Evolutionary conservation across 2,113 vertebrate species (phyloP).

Genomic region (Laticauda colubrina): DNA sequence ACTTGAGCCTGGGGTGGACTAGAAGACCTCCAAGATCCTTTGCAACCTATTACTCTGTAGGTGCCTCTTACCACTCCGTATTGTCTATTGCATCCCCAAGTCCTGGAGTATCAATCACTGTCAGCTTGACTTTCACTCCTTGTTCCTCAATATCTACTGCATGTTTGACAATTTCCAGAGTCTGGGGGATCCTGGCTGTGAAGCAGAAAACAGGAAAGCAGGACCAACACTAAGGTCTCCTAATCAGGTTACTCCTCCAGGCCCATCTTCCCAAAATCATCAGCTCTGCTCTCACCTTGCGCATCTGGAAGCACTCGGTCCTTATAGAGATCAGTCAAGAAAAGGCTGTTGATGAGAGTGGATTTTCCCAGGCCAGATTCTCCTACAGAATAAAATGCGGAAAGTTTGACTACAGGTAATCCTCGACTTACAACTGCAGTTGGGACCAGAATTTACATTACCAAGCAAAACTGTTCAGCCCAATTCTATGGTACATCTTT

Average conservation of each 20-base stretch:
- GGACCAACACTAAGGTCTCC: not conserved
- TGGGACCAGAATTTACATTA: not conserved
- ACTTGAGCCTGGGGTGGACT: not conserved
- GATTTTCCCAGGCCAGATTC: constrained; percentile 71
- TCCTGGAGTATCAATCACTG: constrained; percentile 67
- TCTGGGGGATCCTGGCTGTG: constrained; percentile 47
- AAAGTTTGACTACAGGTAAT: not conserved
- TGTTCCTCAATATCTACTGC: constrained; percentile 64
- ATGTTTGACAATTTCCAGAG: constrained; percentile 57
- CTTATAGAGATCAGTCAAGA: constrained; percentile 66
- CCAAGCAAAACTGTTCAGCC: not conserved
- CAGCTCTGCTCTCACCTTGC: constrained; percentile 52
- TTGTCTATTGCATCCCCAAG: constrained; percentile 70
- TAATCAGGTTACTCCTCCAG: not conserved
- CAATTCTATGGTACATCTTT: not conserved
- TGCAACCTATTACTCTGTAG: not conserved
- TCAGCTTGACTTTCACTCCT: constrained; percentile 64
- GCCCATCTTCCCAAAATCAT: not conserved
- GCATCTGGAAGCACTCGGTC: constrained; percentile 58
- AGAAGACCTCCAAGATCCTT: not conserved
- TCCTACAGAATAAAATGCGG: constrained; percentile 38
- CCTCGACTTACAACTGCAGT: not conserved
- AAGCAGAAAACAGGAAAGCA: not conserved
- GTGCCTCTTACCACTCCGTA: constrained; percentile 60
- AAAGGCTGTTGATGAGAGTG: constrained; percentile 69